phyloP scores from a whole-genome alignment of 2,797 vertebrate species.

The Glossophaga mutica region DNA sequence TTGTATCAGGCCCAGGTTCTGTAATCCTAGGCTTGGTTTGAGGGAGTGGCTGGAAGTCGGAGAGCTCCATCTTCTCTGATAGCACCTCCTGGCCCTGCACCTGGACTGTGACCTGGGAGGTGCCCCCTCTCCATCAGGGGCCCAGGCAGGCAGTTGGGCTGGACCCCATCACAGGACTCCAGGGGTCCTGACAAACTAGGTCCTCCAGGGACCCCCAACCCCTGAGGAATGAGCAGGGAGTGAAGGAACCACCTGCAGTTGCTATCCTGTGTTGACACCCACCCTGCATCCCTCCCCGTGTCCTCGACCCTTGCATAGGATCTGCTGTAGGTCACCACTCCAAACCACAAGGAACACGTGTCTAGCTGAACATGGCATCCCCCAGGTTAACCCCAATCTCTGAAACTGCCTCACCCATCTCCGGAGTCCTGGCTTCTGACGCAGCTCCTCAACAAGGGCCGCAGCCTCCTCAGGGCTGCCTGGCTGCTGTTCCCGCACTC shows the following conservation, averaged over 20 bases:
- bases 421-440: constrained; percentile 31
- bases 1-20: neutral
- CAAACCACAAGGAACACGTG: neutral
- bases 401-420: constrained; percentile 64
- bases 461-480: constrained; percentile 60
- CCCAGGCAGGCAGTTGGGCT: neutral
- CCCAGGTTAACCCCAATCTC: neutral
- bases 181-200: neutral
- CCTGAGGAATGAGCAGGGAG: neutral
- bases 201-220: neutral
- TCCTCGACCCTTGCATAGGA: neutral
- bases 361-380: neutral
- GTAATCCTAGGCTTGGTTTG: neutral
- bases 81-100: constrained; percentile 63
- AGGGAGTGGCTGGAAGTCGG: constrained; percentile 37
- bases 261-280: neutral
- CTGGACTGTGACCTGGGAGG: constrained; percentile 68
- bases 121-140: neutral
- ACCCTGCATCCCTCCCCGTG: neutral
- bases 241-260: neutral
- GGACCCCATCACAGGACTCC: neutral
- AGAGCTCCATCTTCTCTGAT: constrained; percentile 62
- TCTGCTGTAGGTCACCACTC: neutral
- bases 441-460: constrained; percentile 43
- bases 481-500: constrained; percentile 37